phyloP scores from a whole-genome alignment of 2,113 vertebrate genomes.

The Prionailurus viverrinus region DNA sequence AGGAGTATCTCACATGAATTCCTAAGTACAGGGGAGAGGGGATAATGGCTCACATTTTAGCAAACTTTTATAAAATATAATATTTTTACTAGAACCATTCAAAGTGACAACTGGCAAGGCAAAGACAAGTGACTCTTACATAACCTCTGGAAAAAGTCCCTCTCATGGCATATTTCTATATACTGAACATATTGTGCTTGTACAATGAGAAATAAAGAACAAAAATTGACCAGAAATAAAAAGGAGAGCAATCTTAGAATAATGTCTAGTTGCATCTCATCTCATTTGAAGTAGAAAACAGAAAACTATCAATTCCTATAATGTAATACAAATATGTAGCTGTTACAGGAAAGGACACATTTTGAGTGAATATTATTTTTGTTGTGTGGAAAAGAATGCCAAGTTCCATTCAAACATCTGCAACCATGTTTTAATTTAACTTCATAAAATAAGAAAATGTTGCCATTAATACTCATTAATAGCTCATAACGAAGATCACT shows the following conservation, averaged over 20 bases:
- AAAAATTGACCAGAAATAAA: not conserved
- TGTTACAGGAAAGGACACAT: not conserved
- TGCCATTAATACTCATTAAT: not conserved
- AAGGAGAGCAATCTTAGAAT: not conserved
- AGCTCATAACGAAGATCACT: not conserved
- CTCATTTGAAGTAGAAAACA: not conserved
- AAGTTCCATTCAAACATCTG: conserved; percentile 48
- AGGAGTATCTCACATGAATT: not conserved
- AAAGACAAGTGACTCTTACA: conserved; percentile 7
- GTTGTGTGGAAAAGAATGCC: not conserved
- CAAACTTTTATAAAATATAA: not conserved
- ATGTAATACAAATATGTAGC: not conserved
- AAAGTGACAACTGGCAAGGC: not conserved
- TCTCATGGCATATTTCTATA: not conserved
- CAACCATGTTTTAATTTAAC: not conserved
- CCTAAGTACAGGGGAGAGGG: not conserved
- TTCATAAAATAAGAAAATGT: conserved; percentile 4
- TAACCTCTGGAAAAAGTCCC: not conserved
- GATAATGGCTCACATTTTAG: not conserved
- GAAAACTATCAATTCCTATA: not conserved
- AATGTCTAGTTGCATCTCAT: not conserved
- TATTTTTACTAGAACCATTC: conserved; percentile 7
- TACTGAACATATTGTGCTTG: not conserved
- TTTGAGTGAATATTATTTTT: conserved; percentile 18
- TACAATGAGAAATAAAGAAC: not conserved